Percentiles rank a stretch among this genome's conserved stretches.
Conservation (phyloP, 2,113 vertebrate species). For the Chaetorhynchus papuensis region DNA sequence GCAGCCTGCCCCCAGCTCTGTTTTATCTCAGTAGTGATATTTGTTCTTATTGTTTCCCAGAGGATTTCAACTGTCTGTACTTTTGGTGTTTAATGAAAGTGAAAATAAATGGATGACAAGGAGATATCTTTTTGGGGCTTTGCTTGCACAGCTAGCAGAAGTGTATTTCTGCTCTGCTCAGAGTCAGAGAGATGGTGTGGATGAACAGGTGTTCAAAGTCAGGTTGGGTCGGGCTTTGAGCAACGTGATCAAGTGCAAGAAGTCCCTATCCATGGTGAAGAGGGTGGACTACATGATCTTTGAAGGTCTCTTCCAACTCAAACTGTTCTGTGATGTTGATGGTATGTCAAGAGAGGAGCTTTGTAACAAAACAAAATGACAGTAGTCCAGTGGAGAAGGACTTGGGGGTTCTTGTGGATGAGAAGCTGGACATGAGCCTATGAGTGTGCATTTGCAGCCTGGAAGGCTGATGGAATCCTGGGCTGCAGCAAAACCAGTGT, state of each 20-base stretch:
- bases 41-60: not conserved
- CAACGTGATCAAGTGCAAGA: not conserved
- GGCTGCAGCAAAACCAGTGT: fast-evolving
- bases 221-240: not conserved
- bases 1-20: not conserved
- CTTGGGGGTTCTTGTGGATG: not conserved
- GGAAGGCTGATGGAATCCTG: not conserved
- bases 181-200: not conserved
- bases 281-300: not conserved
- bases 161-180: not conserved
- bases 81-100: not conserved
- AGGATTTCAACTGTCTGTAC: not conserved
- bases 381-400: not conserved
- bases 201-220: not conserved
- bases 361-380: not conserved
- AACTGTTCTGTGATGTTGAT: not conserved
- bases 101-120: not conserved
- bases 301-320: not conserved
- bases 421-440: not conserved
- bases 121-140: not conserved
- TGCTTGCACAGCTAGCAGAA: not conserved
- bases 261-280: not conserved
- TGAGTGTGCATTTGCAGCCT: fast-evolving
- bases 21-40: not conserved
- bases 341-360: not conserved